Evolutionary conservation across 2,888 invertebrate species (phyloP), one percentile per base, ranked within the genome.

Genomic region (Molanna angustata): DNA sequence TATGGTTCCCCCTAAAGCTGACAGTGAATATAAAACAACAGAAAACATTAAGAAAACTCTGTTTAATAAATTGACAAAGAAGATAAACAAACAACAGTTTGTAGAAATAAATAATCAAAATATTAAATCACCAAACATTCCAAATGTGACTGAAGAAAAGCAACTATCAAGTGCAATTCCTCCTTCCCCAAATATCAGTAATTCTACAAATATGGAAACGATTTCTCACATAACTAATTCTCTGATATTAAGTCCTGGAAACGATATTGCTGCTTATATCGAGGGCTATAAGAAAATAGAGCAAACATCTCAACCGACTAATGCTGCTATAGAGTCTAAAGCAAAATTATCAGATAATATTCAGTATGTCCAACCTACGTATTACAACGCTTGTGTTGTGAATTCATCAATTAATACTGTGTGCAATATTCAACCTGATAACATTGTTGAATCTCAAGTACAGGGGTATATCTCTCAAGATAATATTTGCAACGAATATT

Each of bases 191-290:
- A n/a, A n/a, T n/a, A n/a, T n/a, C n/a, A n/a, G n/a, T n/a, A 17
- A 32, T 17, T 49, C 70, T 49, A 72, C 72, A 47, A 69, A 74
- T 53, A 65, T 71, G 58, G 68, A 74, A 68, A 76, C 74, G 50
- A 73, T 72, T 52, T 67, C 60, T 61, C 67, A 74, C 52, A 71
- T 74, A 70, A 74, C 68, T 61, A 65, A 67, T 47, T 73, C 74
- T 13, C 67, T 75, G 22, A 68, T 73, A 55, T 64, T 75, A 52
- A 75, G 75, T 60, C 73, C 74, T 13, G 39, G 39, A 13, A 49
- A 49, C 22, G 54, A 46, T 17, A 45, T 46, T 14, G 22, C 49
- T 4, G 41, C 9, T 14, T 54, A 54, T 22, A 45, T 46, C 14
- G 32, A 33, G 13, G 49, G 49, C 4, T 54, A 54, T 16, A 45